phyloP scores from a whole-genome alignment of 2,113 vertebrate species.

The Boulengeromyrus knoepffleri region DNA sequence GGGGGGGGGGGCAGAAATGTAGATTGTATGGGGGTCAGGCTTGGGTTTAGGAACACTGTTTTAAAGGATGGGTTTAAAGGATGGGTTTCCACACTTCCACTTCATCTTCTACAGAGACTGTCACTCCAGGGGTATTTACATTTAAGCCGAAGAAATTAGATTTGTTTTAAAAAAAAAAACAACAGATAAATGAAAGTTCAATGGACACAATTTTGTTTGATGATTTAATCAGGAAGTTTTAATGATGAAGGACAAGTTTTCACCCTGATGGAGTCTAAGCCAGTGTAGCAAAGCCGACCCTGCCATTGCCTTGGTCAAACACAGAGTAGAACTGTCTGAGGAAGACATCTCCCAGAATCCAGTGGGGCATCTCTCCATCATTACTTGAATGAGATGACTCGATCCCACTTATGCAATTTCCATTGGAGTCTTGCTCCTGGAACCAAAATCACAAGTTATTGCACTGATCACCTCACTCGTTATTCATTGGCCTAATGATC shows the following conservation, averaged over 20 bases:
- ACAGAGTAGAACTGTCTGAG: constrained; percentile 36
- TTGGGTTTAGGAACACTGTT: background rate
- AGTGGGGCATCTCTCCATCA: constrained; percentile 26
- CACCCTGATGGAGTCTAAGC: constrained; percentile 7
- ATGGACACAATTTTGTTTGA: background rate
- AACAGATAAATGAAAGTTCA: background rate
- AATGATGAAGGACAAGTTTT: background rate
- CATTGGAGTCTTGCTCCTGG: constrained; percentile 1
- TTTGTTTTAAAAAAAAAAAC: background rate
- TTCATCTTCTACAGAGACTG: background rate
- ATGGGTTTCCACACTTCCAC: background rate
- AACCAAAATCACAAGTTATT: background rate
- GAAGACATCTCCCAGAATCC: constrained; percentile 34
- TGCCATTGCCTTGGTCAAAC: constrained; percentile 31
- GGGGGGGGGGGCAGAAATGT: background rate
- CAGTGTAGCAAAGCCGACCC: constrained; percentile 30
- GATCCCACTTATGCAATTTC: constrained; percentile 26
- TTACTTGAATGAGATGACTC: constrained; percentile 12
- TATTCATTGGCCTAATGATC: background rate
- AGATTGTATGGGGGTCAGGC: background rate
- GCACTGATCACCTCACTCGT: background rate
- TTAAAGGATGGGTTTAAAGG: background rate
- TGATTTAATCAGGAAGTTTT: background rate
- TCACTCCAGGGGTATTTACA: background rate
- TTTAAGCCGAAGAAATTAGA: background rate